Conservation (phyloP, 2,888 invertebrate genomes). For the Halocaridina rubra region DNA sequence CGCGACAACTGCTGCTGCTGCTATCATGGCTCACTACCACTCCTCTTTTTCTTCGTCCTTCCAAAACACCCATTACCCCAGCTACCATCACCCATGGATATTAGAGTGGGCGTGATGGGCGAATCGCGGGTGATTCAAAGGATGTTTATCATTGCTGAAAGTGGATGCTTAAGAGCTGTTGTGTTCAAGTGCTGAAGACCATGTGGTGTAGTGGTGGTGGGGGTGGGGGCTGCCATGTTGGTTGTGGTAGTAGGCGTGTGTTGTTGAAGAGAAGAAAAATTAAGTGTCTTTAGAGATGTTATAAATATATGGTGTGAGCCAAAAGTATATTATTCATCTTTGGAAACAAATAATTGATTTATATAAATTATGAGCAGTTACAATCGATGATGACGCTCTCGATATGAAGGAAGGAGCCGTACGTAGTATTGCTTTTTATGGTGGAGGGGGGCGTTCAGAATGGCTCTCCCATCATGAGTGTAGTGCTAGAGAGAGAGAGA, state of each 20-base stretch:
- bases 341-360: no score
- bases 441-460: not conserved
- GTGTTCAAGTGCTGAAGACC: not conserved
- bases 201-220: constrained; percentile 36
- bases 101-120: not conserved
- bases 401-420: not conserved
- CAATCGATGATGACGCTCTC: no score
- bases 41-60: constrained; percentile 35
- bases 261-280: not conserved
- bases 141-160: not conserved
- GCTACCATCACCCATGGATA: not conserved
- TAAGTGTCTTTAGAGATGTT: no score
- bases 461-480: not conserved
- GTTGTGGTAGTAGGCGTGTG: not conserved
- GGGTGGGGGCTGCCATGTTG: not conserved
- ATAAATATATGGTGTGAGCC: no score
- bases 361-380: no score
- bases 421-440: not conserved
- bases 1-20: constrained; percentile 29
- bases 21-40: constrained; percentile 37
- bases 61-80: constrained; percentile 28
- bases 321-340: no score
- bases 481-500: not conserved
- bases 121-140: not conserved
- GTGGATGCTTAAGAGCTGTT: not conserved